Percentiles rank a stretch among this genome's conserved stretches.
Conservation (phyloP, 2,113 vertebrate genomes). For the Actenoides hombroni region DNA sequence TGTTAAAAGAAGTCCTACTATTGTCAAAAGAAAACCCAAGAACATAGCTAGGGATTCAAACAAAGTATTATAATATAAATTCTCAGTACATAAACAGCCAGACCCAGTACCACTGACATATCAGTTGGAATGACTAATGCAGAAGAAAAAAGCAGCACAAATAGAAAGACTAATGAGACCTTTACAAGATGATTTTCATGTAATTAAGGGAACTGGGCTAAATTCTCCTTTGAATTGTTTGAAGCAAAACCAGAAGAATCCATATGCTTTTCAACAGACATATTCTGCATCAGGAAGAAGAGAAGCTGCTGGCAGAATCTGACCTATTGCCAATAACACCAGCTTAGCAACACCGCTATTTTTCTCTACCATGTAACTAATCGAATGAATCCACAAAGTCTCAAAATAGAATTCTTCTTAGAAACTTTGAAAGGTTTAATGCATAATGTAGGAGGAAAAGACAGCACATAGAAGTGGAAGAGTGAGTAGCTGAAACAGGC, state of each 20-base stretch:
- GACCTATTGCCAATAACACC: neutral
- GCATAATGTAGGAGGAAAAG: neutral
- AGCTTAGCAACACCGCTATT: neutral
- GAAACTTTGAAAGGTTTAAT: neutral
- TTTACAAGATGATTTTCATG: neutral
- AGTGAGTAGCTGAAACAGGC: neutral
- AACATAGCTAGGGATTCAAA: neutral
- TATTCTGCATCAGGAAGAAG: neutral
- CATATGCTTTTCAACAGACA: neutral
- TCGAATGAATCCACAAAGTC: neutral
- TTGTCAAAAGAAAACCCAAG: neutral
- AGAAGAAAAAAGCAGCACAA: neutral
- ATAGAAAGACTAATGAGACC: constrained; percentile 31
- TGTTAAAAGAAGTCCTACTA: neutral
- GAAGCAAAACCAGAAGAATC: neutral
- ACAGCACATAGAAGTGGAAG: neutral
- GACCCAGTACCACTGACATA: neutral
- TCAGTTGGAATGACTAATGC: neutral
- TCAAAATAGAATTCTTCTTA: neutral
- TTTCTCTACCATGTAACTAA: neutral
- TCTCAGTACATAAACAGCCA: neutral
- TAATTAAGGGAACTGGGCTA: constrained; percentile 3
- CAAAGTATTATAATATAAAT: neutral
- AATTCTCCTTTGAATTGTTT: neutral
- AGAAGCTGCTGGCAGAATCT: neutral